Evolutionary conservation across 2,113 vertebrate genomes (phyloP).

Genomic region (Taxidea taxus): DNA sequence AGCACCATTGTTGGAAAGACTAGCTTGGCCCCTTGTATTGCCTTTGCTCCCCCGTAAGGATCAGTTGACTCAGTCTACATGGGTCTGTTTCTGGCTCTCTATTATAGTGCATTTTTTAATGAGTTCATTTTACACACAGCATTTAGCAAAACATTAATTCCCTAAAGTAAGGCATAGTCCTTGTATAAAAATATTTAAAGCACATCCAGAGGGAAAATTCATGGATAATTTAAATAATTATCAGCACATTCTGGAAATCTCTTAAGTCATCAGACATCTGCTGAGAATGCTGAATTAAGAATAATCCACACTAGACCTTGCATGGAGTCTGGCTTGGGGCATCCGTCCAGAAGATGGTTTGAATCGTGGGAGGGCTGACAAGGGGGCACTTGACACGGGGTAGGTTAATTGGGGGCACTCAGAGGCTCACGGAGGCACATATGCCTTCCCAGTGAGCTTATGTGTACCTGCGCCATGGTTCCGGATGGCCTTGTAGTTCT

Average conservation of each 20-base stretch:
- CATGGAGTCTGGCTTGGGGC: neutral
- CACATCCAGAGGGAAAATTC: neutral
- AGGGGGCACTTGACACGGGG: too few relatives aligned
- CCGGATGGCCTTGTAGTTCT: too few relatives aligned
- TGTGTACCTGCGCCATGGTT: accelerated
- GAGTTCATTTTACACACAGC: conserved; percentile 17
- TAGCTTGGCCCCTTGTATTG: neutral
- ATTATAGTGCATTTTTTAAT: neutral
- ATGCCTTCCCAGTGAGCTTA: neutral
- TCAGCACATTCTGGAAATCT: neutral
- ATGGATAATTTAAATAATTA: conserved; percentile 15
- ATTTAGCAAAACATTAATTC: neutral
- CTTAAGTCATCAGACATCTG: neutral
- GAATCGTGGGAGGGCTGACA: neutral
- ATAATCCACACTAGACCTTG: neutral
- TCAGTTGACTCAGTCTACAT: neutral
- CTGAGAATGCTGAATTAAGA: neutral
- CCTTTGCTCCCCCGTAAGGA: neutral
- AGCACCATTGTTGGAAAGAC: neutral
- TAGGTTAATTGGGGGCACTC: neutral
- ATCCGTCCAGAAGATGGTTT: neutral
- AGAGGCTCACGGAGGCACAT: too few relatives aligned
- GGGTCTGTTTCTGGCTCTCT: neutral
- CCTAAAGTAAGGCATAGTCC: neutral
- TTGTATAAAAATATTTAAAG: neutral